Conservation (phyloP, 1,140 invertebrate genomes). For the Heliconius hermathena region DNA sequence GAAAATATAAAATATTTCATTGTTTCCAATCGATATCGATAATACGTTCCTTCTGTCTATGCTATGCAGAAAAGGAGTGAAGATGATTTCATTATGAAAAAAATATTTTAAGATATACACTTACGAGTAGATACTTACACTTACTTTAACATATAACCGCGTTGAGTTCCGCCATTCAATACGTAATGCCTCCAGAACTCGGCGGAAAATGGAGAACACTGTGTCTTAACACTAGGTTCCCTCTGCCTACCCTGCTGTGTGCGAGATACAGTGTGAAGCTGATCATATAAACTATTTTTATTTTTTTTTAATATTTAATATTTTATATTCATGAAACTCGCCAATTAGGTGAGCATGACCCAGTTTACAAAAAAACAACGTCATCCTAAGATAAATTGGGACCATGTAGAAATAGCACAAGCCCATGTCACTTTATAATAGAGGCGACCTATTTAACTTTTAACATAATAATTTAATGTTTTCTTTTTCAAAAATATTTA, state of each 20-base stretch:
- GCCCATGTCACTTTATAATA: not conserved
- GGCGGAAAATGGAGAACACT: no score
- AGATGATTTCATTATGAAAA: no score
- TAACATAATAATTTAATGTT: not conserved
- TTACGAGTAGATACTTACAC: no score
- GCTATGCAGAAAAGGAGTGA: no score
- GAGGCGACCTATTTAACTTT: not conserved
- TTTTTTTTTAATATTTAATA: not conserved
- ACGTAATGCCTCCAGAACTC: not conserved
- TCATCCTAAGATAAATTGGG: conserved; percentile 1
- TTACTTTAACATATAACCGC: no score
- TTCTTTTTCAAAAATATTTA: not conserved
- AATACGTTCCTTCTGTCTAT: no score
- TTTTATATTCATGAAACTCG: conserved; percentile 11
- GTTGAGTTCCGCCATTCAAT: not conserved
- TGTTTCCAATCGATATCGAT: no score
- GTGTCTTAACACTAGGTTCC: no score
- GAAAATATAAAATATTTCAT: no score
- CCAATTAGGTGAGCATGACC: conserved; percentile 25
- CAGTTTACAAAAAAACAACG: conserved; percentile 9
- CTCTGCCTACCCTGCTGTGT: no score
- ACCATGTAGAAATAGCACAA: conserved; percentile 3
- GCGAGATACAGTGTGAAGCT: not conserved
- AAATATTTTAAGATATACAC: no score
- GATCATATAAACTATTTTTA: no score